Conservation (phyloP, 2,797 vertebrate genomes). For the Acestrorhynchus altus region DNA sequence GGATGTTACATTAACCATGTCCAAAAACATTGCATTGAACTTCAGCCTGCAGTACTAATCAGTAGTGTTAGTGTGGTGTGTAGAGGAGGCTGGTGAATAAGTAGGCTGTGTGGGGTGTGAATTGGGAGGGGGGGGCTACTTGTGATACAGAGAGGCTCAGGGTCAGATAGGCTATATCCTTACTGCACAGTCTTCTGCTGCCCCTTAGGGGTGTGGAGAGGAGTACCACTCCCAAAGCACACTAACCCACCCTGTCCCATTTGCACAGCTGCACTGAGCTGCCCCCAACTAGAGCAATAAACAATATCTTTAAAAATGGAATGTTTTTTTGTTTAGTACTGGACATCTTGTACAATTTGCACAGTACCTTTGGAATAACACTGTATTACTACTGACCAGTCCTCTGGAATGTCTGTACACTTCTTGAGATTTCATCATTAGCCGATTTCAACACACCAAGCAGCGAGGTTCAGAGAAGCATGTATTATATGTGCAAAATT, state of each 20-base stretch:
- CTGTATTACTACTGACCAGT: not conserved
- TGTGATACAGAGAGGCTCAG: slow-evolving; percentile 39
- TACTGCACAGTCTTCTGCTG: slow-evolving; percentile 76
- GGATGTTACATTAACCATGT: not conserved
- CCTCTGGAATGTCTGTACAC: too few species aligned
- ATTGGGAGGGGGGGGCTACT: not conserved
- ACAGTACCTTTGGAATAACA: not conserved
- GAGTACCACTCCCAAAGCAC: slow-evolving; percentile 11
- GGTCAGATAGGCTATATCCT: slow-evolving; percentile 42
- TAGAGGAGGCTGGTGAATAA: slow-evolving; percentile 45
- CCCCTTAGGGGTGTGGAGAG: slow-evolving; percentile 72
- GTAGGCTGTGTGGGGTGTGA: slow-evolving; percentile 40
- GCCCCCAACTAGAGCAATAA: not conserved
- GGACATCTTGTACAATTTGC: not conserved
- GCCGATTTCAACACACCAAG: too few species aligned
- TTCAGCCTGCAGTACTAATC: not conserved
- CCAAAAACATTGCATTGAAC: slow-evolving; percentile 22
- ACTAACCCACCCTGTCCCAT: not conserved
- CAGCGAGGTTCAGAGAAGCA: too few species aligned
- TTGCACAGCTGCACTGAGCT: not conserved
- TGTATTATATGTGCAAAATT: too few species aligned
- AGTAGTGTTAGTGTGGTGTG: slow-evolving; percentile 12
- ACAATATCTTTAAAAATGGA: not conserved
- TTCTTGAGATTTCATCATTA: not conserved
- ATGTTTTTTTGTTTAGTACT: not conserved